These are phyloP conservation scores for Antennarius maculatus DNA, from an alignment of 2,797 vertebrate genomes.

Conservation along the genomic window DNA sequence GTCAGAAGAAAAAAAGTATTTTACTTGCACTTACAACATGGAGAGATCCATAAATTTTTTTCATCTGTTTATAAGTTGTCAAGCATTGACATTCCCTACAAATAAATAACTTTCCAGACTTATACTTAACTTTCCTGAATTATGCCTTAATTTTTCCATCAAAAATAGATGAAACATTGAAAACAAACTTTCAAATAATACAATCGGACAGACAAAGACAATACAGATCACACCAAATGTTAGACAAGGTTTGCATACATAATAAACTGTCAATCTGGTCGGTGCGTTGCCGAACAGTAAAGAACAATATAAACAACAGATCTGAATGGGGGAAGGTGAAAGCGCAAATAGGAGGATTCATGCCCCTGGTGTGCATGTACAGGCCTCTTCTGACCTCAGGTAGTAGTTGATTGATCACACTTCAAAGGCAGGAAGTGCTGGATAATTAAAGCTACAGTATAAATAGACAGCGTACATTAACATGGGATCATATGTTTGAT, in stretches of 20 bases:
- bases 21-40: conserved; percentile 8
- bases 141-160: too few relatives aligned
- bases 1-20: conserved; percentile 4
- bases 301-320: conserved; percentile 52
- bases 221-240: too few relatives aligned
- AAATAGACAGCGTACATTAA: conserved; percentile 70
- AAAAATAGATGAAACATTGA: neutral
- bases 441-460: conserved; percentile 76
- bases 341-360: conserved; percentile 28
- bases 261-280: conserved; percentile 27
- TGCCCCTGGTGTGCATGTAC: conserved; percentile 59
- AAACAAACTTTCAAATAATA: neutral
- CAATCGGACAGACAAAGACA: too few relatives aligned
- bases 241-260: neutral
- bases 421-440: conserved; percentile 77
- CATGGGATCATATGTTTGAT: conserved; percentile 63
- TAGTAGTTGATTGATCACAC: conserved; percentile 77
- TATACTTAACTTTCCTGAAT: neutral
- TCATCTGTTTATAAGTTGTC: neutral
- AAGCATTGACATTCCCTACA: neutral
- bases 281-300: conserved; percentile 29
- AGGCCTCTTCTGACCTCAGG: conserved; percentile 73
- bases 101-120: neutral
- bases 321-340: conserved; percentile 20
- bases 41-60: conserved; percentile 6